phyloP scores from a whole-genome alignment of 2,113 vertebrate genomes.

The Myxocyprinus asiaticus region DNA sequence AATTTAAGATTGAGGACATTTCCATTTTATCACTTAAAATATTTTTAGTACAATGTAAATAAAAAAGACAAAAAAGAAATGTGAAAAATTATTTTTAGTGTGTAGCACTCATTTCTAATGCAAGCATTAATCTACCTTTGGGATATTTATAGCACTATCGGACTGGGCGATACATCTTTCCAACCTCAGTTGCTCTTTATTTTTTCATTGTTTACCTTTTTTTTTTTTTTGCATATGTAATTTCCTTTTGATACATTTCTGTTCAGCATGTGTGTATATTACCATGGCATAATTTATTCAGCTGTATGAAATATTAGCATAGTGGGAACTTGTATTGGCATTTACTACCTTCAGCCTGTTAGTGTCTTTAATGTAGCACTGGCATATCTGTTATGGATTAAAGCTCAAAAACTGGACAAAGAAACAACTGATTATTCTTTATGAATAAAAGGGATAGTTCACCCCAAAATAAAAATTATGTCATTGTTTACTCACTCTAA shows the following conservation, averaged over 20 bases:
- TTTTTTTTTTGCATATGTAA: constrained; percentile 72
- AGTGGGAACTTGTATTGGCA: constrained; percentile 89
- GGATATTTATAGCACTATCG: constrained; percentile 55
- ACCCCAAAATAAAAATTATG: no score
- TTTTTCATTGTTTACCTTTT: constrained; percentile 18
- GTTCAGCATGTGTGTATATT: constrained; percentile 83
- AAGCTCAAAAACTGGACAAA: constrained; percentile 73
- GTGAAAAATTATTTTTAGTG: constrained; percentile 71
- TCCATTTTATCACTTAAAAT: constrained; percentile 49
- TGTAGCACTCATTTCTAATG: constrained; percentile 58
- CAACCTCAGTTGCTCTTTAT: constrained; percentile 49
- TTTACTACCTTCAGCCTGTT: constrained; percentile 92
- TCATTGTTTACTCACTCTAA: no score
- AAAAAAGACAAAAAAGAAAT: constrained; percentile 50
- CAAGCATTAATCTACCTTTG: constrained; percentile 59
- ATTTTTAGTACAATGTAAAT: constrained; percentile 59
- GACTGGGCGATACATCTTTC: constrained; percentile 50
- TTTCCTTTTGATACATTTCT: constrained; percentile 72
- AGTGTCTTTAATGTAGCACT: constrained; percentile 92
- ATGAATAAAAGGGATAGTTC: no score
- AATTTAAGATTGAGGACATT: constrained; percentile 32
- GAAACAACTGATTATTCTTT: constrained; percentile 22
- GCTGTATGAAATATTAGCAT: constrained; percentile 92
- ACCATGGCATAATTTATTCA: constrained; percentile 97
- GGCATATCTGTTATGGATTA: constrained; percentile 94